Percentiles rank a stretch among this genome's conserved stretches.
Evolutionary conservation across 1,140 invertebrate genomes (phyloP).

Genomic region (Trichoplusia ni): DNA sequence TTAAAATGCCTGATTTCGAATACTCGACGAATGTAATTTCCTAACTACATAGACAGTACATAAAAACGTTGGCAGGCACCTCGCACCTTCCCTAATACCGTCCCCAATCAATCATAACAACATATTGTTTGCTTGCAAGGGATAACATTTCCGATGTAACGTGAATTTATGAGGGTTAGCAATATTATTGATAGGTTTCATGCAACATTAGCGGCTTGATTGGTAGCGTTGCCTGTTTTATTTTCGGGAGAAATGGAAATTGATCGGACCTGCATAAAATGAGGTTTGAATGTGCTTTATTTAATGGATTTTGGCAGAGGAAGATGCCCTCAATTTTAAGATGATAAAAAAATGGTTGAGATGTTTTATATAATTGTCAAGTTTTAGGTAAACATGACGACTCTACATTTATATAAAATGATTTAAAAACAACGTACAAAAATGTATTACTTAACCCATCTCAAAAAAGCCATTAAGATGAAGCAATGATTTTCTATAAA

Average conservation of each 20-base stretch:
- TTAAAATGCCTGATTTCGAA: background rate
- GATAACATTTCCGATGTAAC: constrained; percentile 61
- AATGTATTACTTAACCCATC: too few species aligned
- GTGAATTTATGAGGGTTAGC: constrained; percentile 67
- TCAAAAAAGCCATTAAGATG: too few species aligned
- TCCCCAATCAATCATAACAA: constrained; percentile 64
- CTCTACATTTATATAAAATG: too few species aligned
- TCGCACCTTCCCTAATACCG: constrained; percentile 35
- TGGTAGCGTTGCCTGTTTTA: constrained; percentile 31
- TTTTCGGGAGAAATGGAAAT: constrained; percentile 26
- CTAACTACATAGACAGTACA: background rate
- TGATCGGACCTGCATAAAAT: constrained; percentile 23
- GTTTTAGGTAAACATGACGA: too few species aligned
- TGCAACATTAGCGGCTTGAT: constrained; percentile 55
- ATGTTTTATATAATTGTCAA: too few species aligned
- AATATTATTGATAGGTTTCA: constrained; percentile 69
- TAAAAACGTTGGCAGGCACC: background rate
- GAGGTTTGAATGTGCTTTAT: background rate
- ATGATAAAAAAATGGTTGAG: too few species aligned
- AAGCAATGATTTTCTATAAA: too few species aligned
- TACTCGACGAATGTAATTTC: background rate
- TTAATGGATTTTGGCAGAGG: background rate
- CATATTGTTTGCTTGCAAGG: constrained; percentile 67
- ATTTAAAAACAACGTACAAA: too few species aligned
- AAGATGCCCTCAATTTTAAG: too few species aligned